Percentiles rank a stretch among this genome's conserved stretches.
These are phyloP conservation scores for Biston betularia DNA, from an alignment of 2,888 invertebrate genomes.

Conservation along the genomic window DNA sequence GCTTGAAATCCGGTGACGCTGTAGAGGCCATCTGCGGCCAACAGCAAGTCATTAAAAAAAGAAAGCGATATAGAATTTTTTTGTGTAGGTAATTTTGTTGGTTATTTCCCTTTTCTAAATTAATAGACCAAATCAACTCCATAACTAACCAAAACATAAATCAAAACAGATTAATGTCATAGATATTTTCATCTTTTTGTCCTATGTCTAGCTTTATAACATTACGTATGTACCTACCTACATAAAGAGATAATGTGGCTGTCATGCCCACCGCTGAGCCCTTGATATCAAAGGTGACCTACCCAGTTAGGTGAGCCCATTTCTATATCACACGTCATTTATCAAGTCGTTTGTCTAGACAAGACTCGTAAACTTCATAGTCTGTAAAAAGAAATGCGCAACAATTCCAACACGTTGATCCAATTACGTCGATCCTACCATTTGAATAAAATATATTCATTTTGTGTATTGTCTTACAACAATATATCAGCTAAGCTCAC, in stretches of 20 bases:
- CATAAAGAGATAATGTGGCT: not conserved
- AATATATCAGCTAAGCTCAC: not conserved
- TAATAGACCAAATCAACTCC: no score
- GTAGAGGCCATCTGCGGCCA: no score
- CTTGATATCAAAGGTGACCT: conserved; percentile 31
- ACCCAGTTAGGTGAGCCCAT: conserved; percentile 15
- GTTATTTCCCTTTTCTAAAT: no score
- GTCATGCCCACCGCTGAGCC: not conserved
- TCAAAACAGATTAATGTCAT: not conserved
- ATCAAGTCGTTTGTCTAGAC: conserved; percentile 36
- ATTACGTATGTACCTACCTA: not conserved
- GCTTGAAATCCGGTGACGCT: no score
- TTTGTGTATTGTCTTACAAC: conserved; percentile 2
- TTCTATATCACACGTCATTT: conserved; percentile 27
- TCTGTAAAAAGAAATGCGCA: conserved; percentile 28
- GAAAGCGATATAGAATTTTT: no score
- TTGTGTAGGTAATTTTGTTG: no score
- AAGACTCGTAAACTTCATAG: conserved; percentile 30
- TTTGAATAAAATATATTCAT: conserved; percentile 9
- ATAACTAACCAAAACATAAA: no score
- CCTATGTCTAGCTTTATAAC: not conserved
- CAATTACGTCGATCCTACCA: conserved; percentile 15
- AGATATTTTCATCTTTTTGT: not conserved
- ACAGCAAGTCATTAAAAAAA: no score
- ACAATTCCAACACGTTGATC: conserved; percentile 16